A percentile compares a stretch with the other conserved stretches of the same genome.
phyloP scores from a whole-genome alignment of 2,888 invertebrate genomes.

The Hoplodrina ambigua region DNA sequence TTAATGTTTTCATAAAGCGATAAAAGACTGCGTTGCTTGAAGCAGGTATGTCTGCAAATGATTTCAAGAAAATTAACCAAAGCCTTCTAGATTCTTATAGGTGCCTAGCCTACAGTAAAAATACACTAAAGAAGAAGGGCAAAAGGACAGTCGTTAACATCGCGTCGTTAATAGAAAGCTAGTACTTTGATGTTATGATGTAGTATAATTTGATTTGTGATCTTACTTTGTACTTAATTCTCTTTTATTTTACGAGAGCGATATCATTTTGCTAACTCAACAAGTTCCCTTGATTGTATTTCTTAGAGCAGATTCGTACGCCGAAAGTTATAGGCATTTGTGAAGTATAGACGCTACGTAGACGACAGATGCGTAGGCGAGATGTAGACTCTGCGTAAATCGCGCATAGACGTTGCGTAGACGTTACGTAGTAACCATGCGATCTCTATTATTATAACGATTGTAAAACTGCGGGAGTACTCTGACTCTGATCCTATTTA shows the following conservation, averaged over 20 bases:
- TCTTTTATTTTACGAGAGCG: constrained; percentile 29
- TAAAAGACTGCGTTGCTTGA: not conserved
- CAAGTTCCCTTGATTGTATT: constrained; percentile 13
- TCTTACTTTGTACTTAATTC: constrained; percentile 14
- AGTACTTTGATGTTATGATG: constrained; percentile 26
- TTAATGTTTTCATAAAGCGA: too few species aligned
- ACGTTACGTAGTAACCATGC: not conserved
- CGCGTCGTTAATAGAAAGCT: constrained; percentile 21
- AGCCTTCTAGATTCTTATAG: constrained; percentile 14
- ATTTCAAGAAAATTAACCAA: constrained; percentile 5
- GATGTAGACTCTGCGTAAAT: not conserved
- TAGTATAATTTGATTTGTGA: constrained; percentile 36
- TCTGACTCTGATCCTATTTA: not conserved
- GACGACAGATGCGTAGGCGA: constrained; percentile 3
- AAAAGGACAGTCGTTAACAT: constrained; percentile 21
- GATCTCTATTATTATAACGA: not conserved
- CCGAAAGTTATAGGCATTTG: not conserved
- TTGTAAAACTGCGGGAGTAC: not conserved
- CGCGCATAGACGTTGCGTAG: not conserved
- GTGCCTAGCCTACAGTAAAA: not conserved
- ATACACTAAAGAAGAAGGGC: constrained; percentile 14
- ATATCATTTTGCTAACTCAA: constrained; percentile 28
- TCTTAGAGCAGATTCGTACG: not conserved
- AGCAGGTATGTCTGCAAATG: not conserved
- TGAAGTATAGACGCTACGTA: constrained; percentile 6